Evolutionary conservation across 2,888 invertebrate species (phyloP), one percentile per base, ranked within the genome.

Genomic region (Caenorhabditis sp.): DNA sequence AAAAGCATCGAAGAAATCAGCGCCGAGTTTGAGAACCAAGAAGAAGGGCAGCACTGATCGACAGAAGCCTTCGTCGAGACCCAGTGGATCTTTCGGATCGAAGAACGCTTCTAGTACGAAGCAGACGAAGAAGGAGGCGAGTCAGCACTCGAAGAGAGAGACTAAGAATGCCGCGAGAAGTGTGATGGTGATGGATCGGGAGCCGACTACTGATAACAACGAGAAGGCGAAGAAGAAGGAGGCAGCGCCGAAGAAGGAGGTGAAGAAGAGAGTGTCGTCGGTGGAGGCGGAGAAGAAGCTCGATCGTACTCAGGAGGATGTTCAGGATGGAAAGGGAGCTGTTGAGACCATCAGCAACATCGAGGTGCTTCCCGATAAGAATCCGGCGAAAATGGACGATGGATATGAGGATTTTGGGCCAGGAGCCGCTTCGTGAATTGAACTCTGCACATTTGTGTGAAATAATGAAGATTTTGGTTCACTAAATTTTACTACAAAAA

Each of bases 381-480:
- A 72, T 24, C 72, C 72, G 2, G 59, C 72, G 5, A 72, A 72
- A 61, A 72, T 72, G 72, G 72, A 72, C 26, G 72, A 72, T 31
- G 72, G 72, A 10, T 72, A 72, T 26, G 72, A 72, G 44, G 72
- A 72, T 61, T 72, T 72, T 31, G 72, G 72, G 2, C 72, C 72
- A 12, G 72, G 74, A 16, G 74, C 63, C 1, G 68, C 68, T 4
- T 54, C 14, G 14, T 24, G 54, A 54, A 54, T 14, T 54, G 24
- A n/a, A n/a, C n/a, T n/a, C n/a, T n/a, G n/a, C n/a, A n/a, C n/a
- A n/a, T n/a, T n/a, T 54, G 47, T 47, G 14, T 44, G 3, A 14
- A 26, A 54, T 54, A 54, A 54, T 54, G 26, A 54, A 26, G 54
- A 54, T 12, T 26, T 54, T 3, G 26, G 19, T 47, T 19, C n/a